Evolutionary conservation across 2,113 vertebrate species (phyloP).

Genomic region (Nothobranchius furzeri): DNA sequence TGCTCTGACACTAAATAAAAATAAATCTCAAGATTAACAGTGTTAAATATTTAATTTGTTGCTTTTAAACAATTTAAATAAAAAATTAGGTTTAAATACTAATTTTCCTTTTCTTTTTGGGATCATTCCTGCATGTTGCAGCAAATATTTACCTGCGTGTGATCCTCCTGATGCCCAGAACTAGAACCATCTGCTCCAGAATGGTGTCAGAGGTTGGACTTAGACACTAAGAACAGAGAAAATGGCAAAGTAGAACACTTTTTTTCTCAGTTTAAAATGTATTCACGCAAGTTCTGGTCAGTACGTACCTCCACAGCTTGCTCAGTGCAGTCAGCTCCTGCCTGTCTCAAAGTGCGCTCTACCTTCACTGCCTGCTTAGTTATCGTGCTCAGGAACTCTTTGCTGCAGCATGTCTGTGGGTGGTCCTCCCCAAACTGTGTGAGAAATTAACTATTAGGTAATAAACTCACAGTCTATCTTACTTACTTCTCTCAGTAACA

Average conservation of each 20-base stretch:
- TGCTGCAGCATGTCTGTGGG: slow-evolving; percentile 77
- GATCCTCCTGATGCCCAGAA: slow-evolving; percentile 77
- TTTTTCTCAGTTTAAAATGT: background rate
- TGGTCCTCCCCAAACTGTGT: slow-evolving; percentile 81
- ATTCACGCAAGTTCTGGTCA: background rate
- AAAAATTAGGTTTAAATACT: no score
- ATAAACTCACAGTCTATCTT: background rate
- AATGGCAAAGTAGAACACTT: background rate
- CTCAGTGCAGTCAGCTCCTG: slow-evolving; percentile 72
- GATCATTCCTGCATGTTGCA: background rate
- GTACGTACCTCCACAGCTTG: slow-evolving; percentile 74
- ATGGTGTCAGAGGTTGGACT: slow-evolving; percentile 68
- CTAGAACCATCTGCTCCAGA: slow-evolving; percentile 80
- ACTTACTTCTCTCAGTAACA: no score
- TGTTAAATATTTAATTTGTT: background rate
- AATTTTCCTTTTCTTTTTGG: background rate
- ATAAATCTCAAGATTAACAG: background rate
- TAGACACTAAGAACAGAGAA: slow-evolving; percentile 55
- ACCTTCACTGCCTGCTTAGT: slow-evolving; percentile 85
- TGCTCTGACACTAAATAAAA: background rate
- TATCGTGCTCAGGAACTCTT: slow-evolving; percentile 78
- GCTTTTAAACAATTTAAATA: no score
- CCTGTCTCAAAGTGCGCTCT: slow-evolving; percentile 81
- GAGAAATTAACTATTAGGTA: background rate
- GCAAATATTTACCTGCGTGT: slow-evolving; percentile 70